Evolutionary conservation across 2,797 vertebrate genomes (phyloP).

Genomic region (Sebastes oblongus): DNA sequence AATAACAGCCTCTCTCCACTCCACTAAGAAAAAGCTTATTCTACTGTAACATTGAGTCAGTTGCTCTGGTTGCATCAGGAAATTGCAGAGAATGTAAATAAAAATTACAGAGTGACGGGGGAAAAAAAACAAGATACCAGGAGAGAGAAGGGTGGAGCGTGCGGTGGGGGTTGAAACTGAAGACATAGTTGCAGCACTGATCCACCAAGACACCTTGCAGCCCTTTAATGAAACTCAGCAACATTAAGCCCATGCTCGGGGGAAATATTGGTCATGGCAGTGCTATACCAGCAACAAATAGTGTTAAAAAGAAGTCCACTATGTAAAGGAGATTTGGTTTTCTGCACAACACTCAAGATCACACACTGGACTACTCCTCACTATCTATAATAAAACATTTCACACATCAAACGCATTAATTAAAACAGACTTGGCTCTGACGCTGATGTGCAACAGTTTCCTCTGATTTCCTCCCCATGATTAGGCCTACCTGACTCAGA

Average conservation of each 20-base stretch:
- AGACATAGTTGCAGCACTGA: constrained; percentile 19
- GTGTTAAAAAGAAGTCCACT: background rate
- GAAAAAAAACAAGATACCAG: background rate
- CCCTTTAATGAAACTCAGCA: constrained; percentile 10
- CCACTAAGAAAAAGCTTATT: background rate
- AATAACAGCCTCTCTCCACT: background rate
- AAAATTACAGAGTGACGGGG: background rate
- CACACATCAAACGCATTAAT: background rate
- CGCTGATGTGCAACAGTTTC: background rate
- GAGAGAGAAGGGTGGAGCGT: background rate
- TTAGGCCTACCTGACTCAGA: background rate
- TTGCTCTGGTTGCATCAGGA: constrained; percentile 7
- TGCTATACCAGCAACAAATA: background rate
- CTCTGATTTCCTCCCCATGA: background rate
- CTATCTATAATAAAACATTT: background rate
- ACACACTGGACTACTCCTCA: no score
- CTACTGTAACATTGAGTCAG: background rate
- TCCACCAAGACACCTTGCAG: constrained; percentile 27
- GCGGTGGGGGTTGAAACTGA: background rate
- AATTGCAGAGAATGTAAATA: constrained; percentile 25
- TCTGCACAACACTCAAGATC: background rate
- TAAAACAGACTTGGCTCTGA: background rate
- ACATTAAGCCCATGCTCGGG: constrained; percentile 7
- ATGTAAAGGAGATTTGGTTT: constrained; percentile 4
- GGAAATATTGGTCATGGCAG: background rate